These are phyloP conservation scores for Amphilophus citrinellus DNA, from an alignment of 2,113 vertebrate genomes.

Conservation along the genomic window DNA sequence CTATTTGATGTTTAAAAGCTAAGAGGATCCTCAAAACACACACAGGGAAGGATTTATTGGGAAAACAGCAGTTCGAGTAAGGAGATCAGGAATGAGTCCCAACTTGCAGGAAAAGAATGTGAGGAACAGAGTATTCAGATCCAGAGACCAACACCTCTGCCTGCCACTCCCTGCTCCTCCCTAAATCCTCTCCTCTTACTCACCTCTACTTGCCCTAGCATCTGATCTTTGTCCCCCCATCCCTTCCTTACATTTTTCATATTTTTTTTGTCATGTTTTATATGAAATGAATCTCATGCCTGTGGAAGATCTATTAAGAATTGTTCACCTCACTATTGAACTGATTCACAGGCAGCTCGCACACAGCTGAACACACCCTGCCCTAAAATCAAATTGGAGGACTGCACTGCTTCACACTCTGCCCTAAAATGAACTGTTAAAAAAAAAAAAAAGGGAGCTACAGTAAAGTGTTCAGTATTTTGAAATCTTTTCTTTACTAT, in stretches of 20 bases:
- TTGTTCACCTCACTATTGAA: neutral
- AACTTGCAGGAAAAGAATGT: conserved; percentile 63
- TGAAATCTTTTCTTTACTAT: neutral
- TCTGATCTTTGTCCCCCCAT: neutral
- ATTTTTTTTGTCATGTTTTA: neutral
- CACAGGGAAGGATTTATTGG: neutral
- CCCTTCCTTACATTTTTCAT: neutral
- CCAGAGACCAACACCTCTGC: conserved; percentile 41
- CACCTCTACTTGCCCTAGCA: neutral
- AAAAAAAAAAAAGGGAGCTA: neutral
- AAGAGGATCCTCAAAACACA: neutral
- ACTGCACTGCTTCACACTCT: too few species aligned
- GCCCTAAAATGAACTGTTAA: neutral
- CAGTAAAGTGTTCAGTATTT: neutral
- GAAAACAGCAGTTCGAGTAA: conserved; percentile 3
- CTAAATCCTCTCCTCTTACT: conserved; percentile 11
- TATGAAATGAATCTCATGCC: neutral
- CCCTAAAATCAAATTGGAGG: neutral
- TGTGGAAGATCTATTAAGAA: neutral
- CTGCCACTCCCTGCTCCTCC: conserved; percentile 70
- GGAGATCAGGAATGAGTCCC: conserved; percentile 59
- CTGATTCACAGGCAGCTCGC: conserved; percentile 27
- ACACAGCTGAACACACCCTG: conserved; percentile 2
- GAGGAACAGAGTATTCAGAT: conserved; percentile 33
- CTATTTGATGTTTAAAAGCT: neutral